Conservation (phyloP, 2,797 vertebrate species). For the Anabas testudineus region DNA sequence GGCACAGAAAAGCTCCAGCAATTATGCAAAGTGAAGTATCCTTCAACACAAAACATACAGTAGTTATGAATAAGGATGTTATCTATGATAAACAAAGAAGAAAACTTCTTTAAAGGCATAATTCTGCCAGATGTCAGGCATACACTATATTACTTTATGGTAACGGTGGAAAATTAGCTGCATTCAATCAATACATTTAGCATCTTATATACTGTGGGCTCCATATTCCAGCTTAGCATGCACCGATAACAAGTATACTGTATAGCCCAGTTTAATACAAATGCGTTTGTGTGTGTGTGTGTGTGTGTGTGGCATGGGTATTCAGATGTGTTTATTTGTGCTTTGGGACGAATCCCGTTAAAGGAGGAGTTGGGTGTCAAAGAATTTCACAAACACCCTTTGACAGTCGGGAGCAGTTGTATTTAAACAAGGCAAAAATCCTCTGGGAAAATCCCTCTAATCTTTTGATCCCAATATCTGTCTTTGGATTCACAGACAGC, state of each 20-base stretch:
- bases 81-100: constrained; percentile 8
- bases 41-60: constrained; percentile 6
- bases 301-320: constrained; percentile 18
- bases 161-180: constrained; percentile 8
- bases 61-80: background rate
- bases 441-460: constrained; percentile 78
- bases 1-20: constrained; percentile 18
- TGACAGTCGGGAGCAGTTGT: constrained; percentile 77
- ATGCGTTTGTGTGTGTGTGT: constrained; percentile 4
- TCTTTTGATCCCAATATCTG: constrained; percentile 83
- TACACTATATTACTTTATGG: background rate
- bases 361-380: constrained; percentile 71
- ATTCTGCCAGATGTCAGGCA: background rate
- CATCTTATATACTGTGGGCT: constrained; percentile 26
- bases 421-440: constrained; percentile 82
- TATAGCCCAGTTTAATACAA: constrained; percentile 15
- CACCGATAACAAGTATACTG: constrained; percentile 2
- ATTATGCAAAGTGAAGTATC: constrained; percentile 23
- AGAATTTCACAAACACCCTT: constrained; percentile 76
- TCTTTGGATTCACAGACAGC: constrained; percentile 76
- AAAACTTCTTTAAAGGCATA: background rate
- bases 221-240: constrained; percentile 14
- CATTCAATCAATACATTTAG: constrained; percentile 28
- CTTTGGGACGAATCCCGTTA: constrained; percentile 60
- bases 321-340: constrained; percentile 54